A percentile compares a stretch with the other conserved stretches of the same genome.
Conservation (phyloP, 2,888 invertebrate species). For the Empis livida region DNA sequence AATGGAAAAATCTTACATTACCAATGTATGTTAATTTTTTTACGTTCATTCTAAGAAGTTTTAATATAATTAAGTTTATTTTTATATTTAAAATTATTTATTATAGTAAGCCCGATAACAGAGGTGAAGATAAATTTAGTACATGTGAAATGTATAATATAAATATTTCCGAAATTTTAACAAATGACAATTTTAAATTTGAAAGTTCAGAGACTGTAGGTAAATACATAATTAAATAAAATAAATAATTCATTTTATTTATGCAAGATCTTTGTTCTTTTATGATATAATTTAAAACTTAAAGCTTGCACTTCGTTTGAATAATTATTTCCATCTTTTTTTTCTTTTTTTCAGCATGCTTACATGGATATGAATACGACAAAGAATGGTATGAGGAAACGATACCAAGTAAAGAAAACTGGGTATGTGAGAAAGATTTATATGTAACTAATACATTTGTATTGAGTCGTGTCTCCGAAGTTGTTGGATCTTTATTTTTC, state of each 20-base stretch:
- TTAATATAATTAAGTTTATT: neutral
- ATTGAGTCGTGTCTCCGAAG: slow-evolving; percentile 40
- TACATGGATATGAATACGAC: slow-evolving; percentile 44
- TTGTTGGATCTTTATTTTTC: slow-evolving; percentile 42
- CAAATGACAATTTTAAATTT: neutral
- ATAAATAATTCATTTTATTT: too few species aligned
- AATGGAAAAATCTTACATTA: slow-evolving; percentile 41
- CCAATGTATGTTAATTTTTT: slow-evolving; percentile 36
- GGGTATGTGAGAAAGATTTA: slow-evolving; percentile 43
- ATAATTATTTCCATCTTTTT: too few species aligned
- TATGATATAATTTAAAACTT: too few species aligned
- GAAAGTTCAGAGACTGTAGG: neutral
- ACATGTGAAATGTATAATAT: slow-evolving; percentile 38
- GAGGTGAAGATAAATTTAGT: slow-evolving; percentile 31
- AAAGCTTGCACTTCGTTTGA: too few species aligned
- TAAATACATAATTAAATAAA: too few species aligned
- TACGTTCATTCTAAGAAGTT: too few species aligned
- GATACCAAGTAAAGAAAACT: slow-evolving; percentile 39
- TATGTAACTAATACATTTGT: slow-evolving; percentile 43
- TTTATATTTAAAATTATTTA: slow-evolving; percentile 2
- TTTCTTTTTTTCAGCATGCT: slow-evolving; percentile 35
- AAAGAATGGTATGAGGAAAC: slow-evolving; percentile 40
- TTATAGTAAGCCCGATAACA: slow-evolving; percentile 28
- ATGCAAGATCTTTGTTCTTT: too few species aligned
- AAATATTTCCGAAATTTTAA: slow-evolving; percentile 21